These are phyloP conservation scores for Drosophila longiperda DNA, from an alignment of 2,888 invertebrate genomes.

Conservation along the genomic window DNA sequence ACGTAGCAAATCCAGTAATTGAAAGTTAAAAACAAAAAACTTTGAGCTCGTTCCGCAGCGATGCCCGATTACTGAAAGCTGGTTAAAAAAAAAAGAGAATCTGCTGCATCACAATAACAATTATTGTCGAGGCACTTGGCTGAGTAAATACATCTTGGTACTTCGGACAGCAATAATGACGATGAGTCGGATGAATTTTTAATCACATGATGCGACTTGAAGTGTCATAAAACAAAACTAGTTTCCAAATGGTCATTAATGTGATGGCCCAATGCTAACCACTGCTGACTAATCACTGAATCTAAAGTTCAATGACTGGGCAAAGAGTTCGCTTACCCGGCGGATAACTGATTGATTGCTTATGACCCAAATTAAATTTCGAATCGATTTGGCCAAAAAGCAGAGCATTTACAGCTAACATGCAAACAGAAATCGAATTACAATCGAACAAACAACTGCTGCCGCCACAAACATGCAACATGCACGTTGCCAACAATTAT, in stretches of 20 bases:
- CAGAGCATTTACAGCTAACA: conserved; percentile 49
- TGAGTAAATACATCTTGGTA: conserved; percentile 12
- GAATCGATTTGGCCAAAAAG: conserved; percentile 64
- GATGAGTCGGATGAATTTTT: conserved; percentile 26
- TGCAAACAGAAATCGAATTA: conserved; percentile 62
- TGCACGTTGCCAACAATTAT: conserved; percentile 73
- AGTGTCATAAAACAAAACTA: conserved; percentile 37
- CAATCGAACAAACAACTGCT: conserved; percentile 46
- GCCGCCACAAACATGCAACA: conserved; percentile 39
- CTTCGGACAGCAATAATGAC: neutral
- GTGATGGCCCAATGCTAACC: neutral
- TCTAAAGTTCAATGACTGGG: conserved; percentile 70
- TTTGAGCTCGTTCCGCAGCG: conserved; percentile 28
- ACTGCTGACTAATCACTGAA: conserved; percentile 42
- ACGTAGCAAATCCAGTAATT: conserved; percentile 20
- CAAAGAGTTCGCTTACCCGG: conserved; percentile 55
- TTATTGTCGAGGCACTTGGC: conserved; percentile 10
- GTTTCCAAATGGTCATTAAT: conserved; percentile 33
- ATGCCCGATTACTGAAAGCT: conserved; percentile 7
- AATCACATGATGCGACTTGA: conserved; percentile 43
- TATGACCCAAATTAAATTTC: conserved; percentile 70
- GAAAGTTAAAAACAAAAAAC: conserved; percentile 11
- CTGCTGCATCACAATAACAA: conserved; percentile 30
- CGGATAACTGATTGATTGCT: conserved; percentile 63
- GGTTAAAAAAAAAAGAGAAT: conserved; percentile 10